phyloP scores from a whole-genome alignment of 2,113 vertebrate genomes.

The Tenrec ecaudatus region DNA sequence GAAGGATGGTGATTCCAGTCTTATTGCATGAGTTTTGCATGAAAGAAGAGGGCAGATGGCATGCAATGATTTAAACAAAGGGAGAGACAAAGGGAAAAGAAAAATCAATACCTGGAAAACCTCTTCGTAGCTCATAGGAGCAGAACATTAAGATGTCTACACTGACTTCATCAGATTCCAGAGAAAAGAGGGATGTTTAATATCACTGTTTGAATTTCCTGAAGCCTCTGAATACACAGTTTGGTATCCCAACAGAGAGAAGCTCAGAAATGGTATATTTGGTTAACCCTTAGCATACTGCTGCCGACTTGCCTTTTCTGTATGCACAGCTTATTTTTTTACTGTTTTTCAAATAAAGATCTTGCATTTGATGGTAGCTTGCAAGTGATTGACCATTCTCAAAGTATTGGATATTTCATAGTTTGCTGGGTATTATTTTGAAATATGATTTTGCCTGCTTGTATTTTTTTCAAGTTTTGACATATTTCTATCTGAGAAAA shows the following conservation, averaged over 20 bases:
- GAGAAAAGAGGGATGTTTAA: neutral
- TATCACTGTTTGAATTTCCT: neutral
- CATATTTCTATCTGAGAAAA: neutral
- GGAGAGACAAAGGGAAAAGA: no score
- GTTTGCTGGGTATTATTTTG: neutral
- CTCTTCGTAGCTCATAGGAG: no score
- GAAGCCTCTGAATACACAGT: neutral
- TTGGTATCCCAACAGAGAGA: neutral
- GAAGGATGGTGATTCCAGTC: neutral
- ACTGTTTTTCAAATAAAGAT: neutral
- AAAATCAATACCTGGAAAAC: no score
- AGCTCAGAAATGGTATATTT: neutral
- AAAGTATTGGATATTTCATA: neutral
- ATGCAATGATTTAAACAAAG: no score
- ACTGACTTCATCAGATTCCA: no score
- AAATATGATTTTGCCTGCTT: neutral
- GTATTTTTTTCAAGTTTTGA: neutral
- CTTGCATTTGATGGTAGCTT: neutral
- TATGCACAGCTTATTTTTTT: neutral
- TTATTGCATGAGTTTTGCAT: constrained; percentile 1
- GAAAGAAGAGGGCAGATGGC: neutral
- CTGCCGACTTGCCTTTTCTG: neutral
- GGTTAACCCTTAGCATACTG: neutral
- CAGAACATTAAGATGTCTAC: no score
- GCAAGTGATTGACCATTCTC: neutral